Evolutionary conservation across 1,140 invertebrate genomes (phyloP).

Genomic region (Scaptomyza hsui): DNA sequence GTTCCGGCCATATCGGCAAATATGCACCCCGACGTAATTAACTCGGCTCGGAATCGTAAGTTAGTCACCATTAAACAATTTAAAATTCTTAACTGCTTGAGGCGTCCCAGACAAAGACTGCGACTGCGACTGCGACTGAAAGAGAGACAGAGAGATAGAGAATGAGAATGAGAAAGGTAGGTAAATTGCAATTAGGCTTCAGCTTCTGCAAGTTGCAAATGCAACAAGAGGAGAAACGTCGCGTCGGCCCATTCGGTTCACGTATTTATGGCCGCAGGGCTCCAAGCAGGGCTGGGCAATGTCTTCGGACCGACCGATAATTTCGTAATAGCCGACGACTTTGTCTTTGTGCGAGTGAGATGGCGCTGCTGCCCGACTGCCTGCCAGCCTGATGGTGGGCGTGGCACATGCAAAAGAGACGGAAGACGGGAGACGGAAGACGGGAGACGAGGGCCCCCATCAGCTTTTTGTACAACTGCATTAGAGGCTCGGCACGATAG

Average conservation of each 20-base stretch:
- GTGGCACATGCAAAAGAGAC: slow-evolving; percentile 80
- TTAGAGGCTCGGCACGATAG: slow-evolving; percentile 47
- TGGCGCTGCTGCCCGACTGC: slow-evolving; percentile 6
- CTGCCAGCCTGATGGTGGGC: slow-evolving; percentile 31
- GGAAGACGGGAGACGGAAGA: slow-evolving; percentile 46
- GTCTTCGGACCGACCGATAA: slow-evolving; percentile 72
- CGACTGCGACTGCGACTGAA: neutral
- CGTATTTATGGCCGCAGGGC: slow-evolving; percentile 75
- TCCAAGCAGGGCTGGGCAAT: slow-evolving; percentile 58
- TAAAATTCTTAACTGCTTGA: slow-evolving; percentile 76
- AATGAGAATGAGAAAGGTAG: slow-evolving; percentile 44
- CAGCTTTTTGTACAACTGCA: slow-evolving; percentile 53
- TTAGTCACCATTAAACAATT: slow-evolving; percentile 83
- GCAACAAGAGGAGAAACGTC: slow-evolving; percentile 24
- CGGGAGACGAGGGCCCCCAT: slow-evolving; percentile 16
- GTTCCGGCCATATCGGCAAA: slow-evolving; percentile 67
- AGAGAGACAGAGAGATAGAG: neutral
- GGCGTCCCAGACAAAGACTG: slow-evolving; percentile 12
- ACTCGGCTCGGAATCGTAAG: slow-evolving; percentile 80
- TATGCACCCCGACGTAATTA: slow-evolving; percentile 81
- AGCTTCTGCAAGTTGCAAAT: slow-evolving; percentile 79
- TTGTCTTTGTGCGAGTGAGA: slow-evolving; percentile 44
- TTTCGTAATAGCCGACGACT: slow-evolving; percentile 74
- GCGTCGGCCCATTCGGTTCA: slow-evolving; percentile 61
- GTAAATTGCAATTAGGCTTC: slow-evolving; percentile 82